Conservation (phyloP, 2,113 vertebrate genomes). For the Lampris incognitus region DNA sequence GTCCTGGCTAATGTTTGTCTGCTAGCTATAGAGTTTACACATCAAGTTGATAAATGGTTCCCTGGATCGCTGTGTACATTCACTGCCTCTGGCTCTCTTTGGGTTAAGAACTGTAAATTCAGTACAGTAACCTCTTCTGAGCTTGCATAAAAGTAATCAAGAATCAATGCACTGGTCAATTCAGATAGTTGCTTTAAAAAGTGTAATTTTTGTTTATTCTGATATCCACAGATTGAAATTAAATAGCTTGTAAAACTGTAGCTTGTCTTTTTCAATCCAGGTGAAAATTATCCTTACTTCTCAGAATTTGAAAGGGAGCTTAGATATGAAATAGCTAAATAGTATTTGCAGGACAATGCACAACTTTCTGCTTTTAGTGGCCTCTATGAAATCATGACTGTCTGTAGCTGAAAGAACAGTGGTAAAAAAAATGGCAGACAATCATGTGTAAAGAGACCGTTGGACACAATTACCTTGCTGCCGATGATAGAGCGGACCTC, state of each 20-base stretch:
- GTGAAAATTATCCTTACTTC: no score
- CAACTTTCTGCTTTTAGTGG: slow-evolving; percentile 1
- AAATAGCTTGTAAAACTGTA: not conserved
- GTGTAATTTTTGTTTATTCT: slow-evolving; percentile 12
- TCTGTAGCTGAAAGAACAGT: not conserved
- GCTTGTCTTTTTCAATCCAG: no score
- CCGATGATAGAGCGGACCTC: slow-evolving; percentile 97
- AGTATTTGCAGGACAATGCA: not conserved
- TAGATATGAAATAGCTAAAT: no score
- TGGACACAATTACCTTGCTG: slow-evolving; percentile 88
- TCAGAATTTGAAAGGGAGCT: no score
- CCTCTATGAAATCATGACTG: slow-evolving; percentile 3
- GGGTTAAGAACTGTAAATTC: slow-evolving; percentile 27
- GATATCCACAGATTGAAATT: not conserved
- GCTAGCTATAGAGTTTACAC: slow-evolving; percentile 60
- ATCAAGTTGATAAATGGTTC: slow-evolving; percentile 50
- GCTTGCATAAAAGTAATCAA: slow-evolving; percentile 27
- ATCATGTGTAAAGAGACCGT: not conserved
- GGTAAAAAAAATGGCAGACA: not conserved
- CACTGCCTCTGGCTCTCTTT: slow-evolving; percentile 10
- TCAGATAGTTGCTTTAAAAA: not conserved
- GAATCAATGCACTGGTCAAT: slow-evolving; percentile 18
- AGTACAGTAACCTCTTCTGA: slow-evolving; percentile 9
- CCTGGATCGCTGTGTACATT: slow-evolving; percentile 48
- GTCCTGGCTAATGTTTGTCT: slow-evolving; percentile 71